phyloP scores from a whole-genome alignment of 1,140 invertebrate species.

The Dryas iulia region DNA sequence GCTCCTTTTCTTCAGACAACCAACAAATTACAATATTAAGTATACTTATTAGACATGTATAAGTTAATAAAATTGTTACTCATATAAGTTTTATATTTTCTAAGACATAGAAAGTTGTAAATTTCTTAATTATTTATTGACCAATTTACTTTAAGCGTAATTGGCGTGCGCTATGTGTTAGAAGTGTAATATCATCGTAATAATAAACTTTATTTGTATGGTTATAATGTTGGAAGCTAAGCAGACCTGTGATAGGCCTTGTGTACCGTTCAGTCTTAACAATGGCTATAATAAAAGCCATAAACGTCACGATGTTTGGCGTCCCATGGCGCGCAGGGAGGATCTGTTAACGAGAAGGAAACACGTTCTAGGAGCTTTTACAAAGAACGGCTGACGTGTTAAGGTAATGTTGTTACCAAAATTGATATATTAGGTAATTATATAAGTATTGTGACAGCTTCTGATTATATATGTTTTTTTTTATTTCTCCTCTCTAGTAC shows the following conservation, averaged over 20 bases:
- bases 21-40: too few species aligned
- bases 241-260: slow-evolving; percentile 2
- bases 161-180: slow-evolving; percentile 10
- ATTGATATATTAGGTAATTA: not conserved
- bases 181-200: not conserved
- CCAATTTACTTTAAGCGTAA: slow-evolving; percentile 6
- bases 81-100: not conserved
- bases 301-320: slow-evolving; percentile 74
- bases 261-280: slow-evolving; percentile 50
- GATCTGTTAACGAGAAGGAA: slow-evolving; percentile 73
- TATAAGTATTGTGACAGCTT: not conserved
- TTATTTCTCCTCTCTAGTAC: too few species aligned
- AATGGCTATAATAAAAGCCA: slow-evolving; percentile 68
- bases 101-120: not conserved
- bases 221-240: not conserved
- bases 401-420: not conserved
- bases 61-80: too few species aligned
- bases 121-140: slow-evolving; percentile 14
- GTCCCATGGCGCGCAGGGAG: slow-evolving; percentile 62
- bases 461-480: too few species aligned
- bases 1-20: too few species aligned
- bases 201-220: slow-evolving; percentile 7
- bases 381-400: slow-evolving; percentile 41
- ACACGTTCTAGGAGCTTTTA: slow-evolving; percentile 56
- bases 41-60: too few species aligned